Conservation (phyloP, 2,797 vertebrate genomes). For the Sebastes miniatus region DNA sequence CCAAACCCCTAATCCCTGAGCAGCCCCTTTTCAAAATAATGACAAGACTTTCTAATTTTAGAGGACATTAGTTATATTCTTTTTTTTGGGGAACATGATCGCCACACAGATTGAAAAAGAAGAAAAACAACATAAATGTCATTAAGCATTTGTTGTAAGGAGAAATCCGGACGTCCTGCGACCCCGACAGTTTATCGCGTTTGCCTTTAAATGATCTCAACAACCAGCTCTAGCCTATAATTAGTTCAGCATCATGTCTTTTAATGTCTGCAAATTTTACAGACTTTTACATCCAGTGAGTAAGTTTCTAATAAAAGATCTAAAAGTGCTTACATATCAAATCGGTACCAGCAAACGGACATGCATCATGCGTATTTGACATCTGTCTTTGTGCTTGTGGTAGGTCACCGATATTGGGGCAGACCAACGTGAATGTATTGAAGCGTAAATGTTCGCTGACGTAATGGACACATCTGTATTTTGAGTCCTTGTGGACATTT, state of each 20-base stretch:
- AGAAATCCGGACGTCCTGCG: conserved; percentile 20
- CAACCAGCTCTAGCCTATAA: conserved; percentile 31
- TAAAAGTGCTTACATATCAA: conserved; percentile 32
- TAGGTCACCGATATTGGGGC: conserved; percentile 11
- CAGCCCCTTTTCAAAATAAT: conserved; percentile 30
- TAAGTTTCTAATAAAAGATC: conserved; percentile 49
- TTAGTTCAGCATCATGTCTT: conserved; percentile 49
- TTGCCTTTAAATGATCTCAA: conserved; percentile 23
- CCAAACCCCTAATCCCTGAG: conserved; percentile 30
- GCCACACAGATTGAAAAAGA: conserved; percentile 14
- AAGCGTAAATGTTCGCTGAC: conserved; percentile 50
- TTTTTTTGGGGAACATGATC: conserved; percentile 18
- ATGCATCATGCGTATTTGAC: conserved; percentile 8
- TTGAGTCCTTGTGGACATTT: conserved; percentile 55
- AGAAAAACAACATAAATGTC: conserved; percentile 19
- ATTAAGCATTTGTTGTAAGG: not conserved
- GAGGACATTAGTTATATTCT: not conserved
- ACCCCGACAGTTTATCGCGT: conserved; percentile 7
- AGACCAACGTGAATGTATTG: conserved; percentile 19
- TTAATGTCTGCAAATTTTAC: conserved; percentile 48
- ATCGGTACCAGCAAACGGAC: not conserved
- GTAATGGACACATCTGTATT: conserved; percentile 67
- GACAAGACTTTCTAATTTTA: conserved; percentile 40
- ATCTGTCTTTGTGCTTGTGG: conserved; percentile 62
- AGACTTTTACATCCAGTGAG: conserved; percentile 36